These are phyloP conservation scores for Noturus placidus DNA, from an alignment of 2,113 vertebrate genomes.

Conservation along the genomic window DNA sequence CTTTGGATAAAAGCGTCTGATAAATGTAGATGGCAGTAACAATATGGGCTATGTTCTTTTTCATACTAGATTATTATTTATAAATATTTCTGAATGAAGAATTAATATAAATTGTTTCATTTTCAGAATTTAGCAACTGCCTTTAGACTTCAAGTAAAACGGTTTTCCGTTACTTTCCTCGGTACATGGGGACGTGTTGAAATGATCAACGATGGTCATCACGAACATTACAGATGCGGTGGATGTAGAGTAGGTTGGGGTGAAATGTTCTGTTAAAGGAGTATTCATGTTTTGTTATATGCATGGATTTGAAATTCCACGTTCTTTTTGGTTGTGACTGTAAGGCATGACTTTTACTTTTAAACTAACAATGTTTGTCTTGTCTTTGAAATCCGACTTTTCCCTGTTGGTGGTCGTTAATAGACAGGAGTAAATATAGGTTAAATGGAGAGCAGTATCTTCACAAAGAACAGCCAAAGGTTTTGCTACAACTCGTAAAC, in stretches of 20 bases:
- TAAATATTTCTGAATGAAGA: background rate
- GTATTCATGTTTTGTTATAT: background rate
- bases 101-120: background rate
- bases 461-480: slow-evolving; percentile 40
- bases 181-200: background rate
- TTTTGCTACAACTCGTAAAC: slow-evolving; percentile 17
- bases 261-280: background rate
- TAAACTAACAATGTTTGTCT: slow-evolving; percentile 37
- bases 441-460: slow-evolving; percentile 73
- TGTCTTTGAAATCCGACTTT: slow-evolving; percentile 61
- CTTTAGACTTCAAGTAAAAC: background rate
- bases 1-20: too few species aligned
- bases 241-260: background rate
- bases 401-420: slow-evolving; percentile 71
- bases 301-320: background rate
- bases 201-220: background rate
- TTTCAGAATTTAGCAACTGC: background rate
- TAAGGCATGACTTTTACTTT: slow-evolving; percentile 42
- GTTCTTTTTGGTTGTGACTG: background rate
- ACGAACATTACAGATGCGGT: background rate
- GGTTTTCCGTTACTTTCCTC: background rate
- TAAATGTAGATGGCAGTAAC: background rate
- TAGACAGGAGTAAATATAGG: slow-evolving; percentile 71
- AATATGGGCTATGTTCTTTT: background rate
- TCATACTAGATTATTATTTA: background rate